Evolutionary conservation across 53 echinoderm and acorn worm genomes (phyloP).

Genomic region (Arbacia lixula): DNA sequence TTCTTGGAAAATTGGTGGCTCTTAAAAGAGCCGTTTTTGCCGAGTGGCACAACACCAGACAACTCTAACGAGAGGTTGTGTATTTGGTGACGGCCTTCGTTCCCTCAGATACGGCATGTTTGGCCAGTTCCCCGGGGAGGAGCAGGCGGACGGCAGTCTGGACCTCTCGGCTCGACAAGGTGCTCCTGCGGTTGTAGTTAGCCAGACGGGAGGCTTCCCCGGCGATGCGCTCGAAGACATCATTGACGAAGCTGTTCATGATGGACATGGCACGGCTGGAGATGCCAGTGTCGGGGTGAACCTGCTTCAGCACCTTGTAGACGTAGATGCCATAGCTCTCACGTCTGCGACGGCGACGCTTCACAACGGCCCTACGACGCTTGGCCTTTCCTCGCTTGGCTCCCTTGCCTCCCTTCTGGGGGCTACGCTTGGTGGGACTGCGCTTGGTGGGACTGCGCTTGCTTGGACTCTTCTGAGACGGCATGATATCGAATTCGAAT

Average conservation of each 20-base stretch:
- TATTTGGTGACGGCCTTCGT: conserved; percentile 58
- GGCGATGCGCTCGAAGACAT: conserved; percentile 83
- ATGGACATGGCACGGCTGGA: conserved; percentile 77
- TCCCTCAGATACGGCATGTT: conserved; percentile 52
- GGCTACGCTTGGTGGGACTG: conserved; percentile 3
- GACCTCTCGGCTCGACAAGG: conserved; percentile 28
- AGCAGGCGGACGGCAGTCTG: conserved; percentile 54
- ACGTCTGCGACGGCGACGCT: conserved; percentile 26
- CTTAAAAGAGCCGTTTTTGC: conserved; percentile 49
- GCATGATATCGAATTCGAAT: not conserved
- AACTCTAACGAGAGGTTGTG: conserved; percentile 59
- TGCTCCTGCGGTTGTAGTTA: conserved; percentile 11
- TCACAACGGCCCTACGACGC: conserved; percentile 45
- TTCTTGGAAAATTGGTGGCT: conserved; percentile 42
- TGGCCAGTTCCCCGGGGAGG: conserved; percentile 55
- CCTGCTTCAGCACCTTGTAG: conserved; percentile 91
- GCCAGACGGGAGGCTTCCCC: conserved; percentile 68
- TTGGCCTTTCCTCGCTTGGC: conserved; percentile 76
- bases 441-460: conserved; percentile 38
- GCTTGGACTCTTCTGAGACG: conserved; percentile 37
- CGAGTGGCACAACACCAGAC: not conserved
- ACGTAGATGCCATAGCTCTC: conserved; percentile 91
- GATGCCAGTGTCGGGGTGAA: conserved; percentile 93
- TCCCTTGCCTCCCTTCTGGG: conserved; percentile 28
- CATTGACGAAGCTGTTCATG: conserved; percentile 90